phyloP scores from a whole-genome alignment of 2,888 invertebrate genomes.

The Apocheima hispidaria region DNA sequence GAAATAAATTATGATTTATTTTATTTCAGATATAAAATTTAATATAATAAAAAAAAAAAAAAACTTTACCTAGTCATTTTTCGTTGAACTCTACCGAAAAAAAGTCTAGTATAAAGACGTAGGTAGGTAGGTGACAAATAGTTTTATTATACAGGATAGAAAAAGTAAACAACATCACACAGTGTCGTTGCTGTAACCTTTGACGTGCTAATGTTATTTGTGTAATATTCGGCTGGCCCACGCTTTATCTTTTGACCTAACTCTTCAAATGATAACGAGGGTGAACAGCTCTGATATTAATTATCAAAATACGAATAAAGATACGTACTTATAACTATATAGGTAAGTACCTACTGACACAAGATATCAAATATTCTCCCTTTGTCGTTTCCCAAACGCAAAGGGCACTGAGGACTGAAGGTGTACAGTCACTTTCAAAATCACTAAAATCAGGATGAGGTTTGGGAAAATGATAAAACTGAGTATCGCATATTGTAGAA shows the following conservation, averaged over 20 bases:
- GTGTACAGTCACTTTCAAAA: constrained; percentile 40
- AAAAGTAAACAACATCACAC: constrained; percentile 10
- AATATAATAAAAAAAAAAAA: too few species aligned
- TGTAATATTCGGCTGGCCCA: constrained; percentile 9
- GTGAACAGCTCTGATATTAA: constrained; percentile 11
- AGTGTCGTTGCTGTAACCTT: constrained; percentile 18
- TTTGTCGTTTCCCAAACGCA: constrained; percentile 38
- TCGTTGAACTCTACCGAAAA: too few species aligned
- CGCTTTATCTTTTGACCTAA: constrained; percentile 19
- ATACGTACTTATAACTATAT: constrained; percentile 9
- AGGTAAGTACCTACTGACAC: constrained; percentile 26
- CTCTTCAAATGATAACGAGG: constrained; percentile 7
- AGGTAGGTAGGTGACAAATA: too few species aligned
- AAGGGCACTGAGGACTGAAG: constrained; percentile 29
- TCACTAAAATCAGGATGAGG: constrained; percentile 4
- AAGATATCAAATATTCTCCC: constrained; percentile 42
- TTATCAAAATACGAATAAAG: constrained; percentile 24
- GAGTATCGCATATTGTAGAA: background rate
- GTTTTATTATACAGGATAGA: background rate
- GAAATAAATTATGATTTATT: too few species aligned
- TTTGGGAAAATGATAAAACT: background rate
- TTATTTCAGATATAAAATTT: too few species aligned
- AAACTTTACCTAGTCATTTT: too few species aligned
- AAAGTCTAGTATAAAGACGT: too few species aligned
- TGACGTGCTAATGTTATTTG: constrained; percentile 23